Evolutionary conservation across 2,888 invertebrate species (phyloP), one percentile per base, ranked within the genome.

Genomic region (Griposia aprilina): DNA sequence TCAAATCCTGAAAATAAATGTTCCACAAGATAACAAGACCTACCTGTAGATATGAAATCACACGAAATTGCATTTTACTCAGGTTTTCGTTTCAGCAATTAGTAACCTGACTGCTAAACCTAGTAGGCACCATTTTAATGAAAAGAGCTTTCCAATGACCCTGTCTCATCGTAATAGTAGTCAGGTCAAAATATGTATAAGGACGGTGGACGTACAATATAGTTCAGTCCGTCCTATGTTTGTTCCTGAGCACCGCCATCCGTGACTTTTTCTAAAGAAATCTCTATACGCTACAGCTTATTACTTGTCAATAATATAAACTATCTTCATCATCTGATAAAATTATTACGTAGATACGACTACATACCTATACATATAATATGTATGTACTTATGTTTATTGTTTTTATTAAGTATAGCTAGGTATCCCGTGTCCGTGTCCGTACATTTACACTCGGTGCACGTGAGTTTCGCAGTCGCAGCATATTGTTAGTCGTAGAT

Each of bases 391-490:
- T 2, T 36, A 57, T 48, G 4, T 76, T n/a, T 63, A 45, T 57
- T 59, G 41, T 55, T 75, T 82, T 66, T 60, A 75, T 50, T 59
- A 65, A 45, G 15, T 36, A 48, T 45, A 60, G 66, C 45, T n/a
- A 36, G 30, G 30, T 36, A 36, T 36, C 30, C 30, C 30, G 30
- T 36, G 30, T 36, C 55, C 62, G 45, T 63, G 20, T 60, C 17
- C 36, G 41, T 62, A 41, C n/a, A 67, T 62, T 23, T 23, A 45
- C 30, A 57, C 7, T 60, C 26, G 11, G 23, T 48, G 59, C 86
- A 85, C 82, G 82, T 81, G 71, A 75, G 23, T 11, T 11, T 55
- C 66, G 1, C 59, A 59, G 59, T 13, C 36, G 50, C 15, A 65
- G 50, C 57, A 67, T 63, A 70, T 57, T 59, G 30, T 55, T 52